Conservation (phyloP, 2,888 invertebrate species). For the Incurvaria masculella region DNA sequence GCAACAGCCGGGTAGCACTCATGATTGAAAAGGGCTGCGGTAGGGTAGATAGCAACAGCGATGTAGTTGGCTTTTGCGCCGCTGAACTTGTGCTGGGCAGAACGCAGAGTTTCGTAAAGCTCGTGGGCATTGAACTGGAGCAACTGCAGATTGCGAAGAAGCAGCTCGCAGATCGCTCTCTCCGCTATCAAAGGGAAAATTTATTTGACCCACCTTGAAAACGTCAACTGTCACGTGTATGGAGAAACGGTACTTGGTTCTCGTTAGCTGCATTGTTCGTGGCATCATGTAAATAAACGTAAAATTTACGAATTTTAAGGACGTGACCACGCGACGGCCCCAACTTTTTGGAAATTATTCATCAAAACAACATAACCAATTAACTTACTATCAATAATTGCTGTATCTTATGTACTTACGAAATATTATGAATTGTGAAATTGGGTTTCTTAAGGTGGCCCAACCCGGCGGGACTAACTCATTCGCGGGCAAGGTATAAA, state of each 20-base stretch:
- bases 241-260: no score
- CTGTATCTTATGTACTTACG: constrained; percentile 8
- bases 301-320: no score
- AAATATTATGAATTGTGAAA: no score
- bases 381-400: background rate
- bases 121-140: constrained; percentile 87
- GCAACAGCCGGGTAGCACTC: constrained; percentile 77
- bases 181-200: constrained; percentile 26
- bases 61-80: constrained; percentile 56
- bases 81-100: constrained; percentile 43
- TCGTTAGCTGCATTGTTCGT: no score
- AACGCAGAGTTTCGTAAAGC: constrained; percentile 65
- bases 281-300: no score
- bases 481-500: no score
- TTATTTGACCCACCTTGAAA: background rate
- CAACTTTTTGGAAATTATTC: no score
- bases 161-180: constrained; percentile 54
- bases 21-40: constrained; percentile 78
- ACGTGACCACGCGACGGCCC: no score
- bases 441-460: no score
- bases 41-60: constrained; percentile 72
- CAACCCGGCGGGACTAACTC: no score
- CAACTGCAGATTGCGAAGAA: constrained; percentile 69
- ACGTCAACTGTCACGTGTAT: background rate
- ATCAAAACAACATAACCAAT: no score